Evolutionary conservation across 2,113 vertebrate genomes (phyloP).

Genomic region (Gulo gulo): DNA sequence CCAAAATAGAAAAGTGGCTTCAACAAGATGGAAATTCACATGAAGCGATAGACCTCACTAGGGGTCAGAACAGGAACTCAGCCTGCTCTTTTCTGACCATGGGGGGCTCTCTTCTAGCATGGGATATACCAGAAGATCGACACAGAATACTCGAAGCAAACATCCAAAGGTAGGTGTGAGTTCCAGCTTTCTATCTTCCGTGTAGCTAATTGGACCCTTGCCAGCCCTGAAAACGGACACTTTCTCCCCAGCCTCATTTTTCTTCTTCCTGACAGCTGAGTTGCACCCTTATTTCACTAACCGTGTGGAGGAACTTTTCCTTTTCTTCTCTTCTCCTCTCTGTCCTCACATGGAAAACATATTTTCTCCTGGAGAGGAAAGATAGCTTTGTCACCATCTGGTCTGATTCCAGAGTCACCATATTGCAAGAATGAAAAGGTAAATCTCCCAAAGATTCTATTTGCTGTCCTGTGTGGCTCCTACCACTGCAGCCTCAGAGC

Average conservation of each 20-base stretch:
- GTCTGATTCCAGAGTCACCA: not conserved
- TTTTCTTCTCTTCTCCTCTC: not conserved
- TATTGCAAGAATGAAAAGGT: not conserved
- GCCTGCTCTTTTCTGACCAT: not conserved
- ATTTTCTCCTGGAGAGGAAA: not conserved
- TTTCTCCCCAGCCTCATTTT: not conserved
- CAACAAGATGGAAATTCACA: not conserved
- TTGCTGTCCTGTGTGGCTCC: not conserved
- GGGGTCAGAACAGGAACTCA: not conserved
- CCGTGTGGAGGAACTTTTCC: not conserved
- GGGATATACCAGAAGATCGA: not conserved
- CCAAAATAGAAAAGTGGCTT: not conserved
- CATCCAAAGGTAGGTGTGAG: not conserved
- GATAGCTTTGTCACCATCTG: not conserved
- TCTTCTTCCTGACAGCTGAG: not conserved
- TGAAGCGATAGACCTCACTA: not conserved
- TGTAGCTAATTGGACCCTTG: not conserved
- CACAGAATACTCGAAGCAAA: not conserved
- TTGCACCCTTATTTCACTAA: not conserved
- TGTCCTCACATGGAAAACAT: not conserved
- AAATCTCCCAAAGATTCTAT: not conserved
- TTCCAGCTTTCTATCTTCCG: not conserved
- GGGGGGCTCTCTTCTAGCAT: not conserved
- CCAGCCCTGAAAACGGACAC: fast-evolving
- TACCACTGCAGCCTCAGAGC: too few species aligned